Evolutionary conservation across 2,113 vertebrate genomes (phyloP).

Genomic region (Taurulus bubalis): DNA sequence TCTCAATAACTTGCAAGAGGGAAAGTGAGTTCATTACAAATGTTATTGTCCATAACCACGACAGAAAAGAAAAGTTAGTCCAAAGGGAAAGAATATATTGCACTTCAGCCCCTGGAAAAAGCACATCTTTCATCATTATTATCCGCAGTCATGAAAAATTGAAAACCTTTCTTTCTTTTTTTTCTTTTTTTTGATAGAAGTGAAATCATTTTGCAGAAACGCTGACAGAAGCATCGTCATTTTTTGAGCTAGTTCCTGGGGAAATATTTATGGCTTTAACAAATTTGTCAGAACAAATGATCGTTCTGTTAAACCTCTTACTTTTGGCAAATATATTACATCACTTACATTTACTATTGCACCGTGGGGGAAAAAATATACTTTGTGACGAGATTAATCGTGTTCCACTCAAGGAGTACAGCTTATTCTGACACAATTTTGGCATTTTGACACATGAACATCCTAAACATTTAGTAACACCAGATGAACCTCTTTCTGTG

Average conservation of each 20-base stretch:
- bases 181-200: slow-evolving; percentile 31
- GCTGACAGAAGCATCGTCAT: slow-evolving; percentile 56
- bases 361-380: not conserved
- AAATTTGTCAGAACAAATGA: slow-evolving; percentile 59
- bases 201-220: slow-evolving; percentile 58
- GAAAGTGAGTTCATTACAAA: slow-evolving; percentile 61
- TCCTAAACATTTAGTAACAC: slow-evolving; percentile 6
- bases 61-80: slow-evolving; percentile 62
- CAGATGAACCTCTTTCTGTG: slow-evolving; percentile 2
- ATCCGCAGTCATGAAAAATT: slow-evolving; percentile 59
- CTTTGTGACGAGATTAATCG: not conserved
- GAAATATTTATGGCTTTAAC: slow-evolving; percentile 55
- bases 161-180: slow-evolving; percentile 22
- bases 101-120: slow-evolving; percentile 27
- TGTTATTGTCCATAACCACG: slow-evolving; percentile 62
- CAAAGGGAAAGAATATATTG: slow-evolving; percentile 48
- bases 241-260: slow-evolving; percentile 35
- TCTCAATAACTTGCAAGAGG: slow-evolving; percentile 47
- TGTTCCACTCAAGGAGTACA: not conserved
- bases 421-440: not conserved
- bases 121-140: slow-evolving; percentile 71
- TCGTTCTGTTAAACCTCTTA: slow-evolving; percentile 28
- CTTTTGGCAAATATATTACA: slow-evolving; percentile 8
- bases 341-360: slow-evolving; percentile 23
- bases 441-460: slow-evolving; percentile 1